phyloP scores from a whole-genome alignment of 1,140 invertebrate genomes.

The Macrostomum lignano region DNA sequence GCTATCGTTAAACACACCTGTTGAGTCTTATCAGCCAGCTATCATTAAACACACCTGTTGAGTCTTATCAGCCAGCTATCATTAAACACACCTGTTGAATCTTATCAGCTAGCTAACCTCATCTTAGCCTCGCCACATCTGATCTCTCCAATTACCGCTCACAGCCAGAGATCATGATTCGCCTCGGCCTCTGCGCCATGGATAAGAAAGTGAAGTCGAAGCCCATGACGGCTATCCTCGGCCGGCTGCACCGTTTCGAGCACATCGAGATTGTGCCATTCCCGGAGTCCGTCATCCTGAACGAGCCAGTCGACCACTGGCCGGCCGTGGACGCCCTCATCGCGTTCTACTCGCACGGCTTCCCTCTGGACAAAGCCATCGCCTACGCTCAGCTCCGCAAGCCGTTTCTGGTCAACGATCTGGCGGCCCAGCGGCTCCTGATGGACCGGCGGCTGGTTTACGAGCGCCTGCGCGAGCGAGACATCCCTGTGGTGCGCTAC shows the following conservation, averaged over 20 bases:
- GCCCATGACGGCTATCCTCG: constrained; percentile 90
- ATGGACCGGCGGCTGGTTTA: constrained; percentile 48
- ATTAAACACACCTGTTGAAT: too few relatives aligned
- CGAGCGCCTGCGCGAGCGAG: constrained; percentile 61
- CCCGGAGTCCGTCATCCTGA: constrained; percentile 16
- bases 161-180: too few relatives aligned
- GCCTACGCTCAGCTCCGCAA: constrained; percentile 68
- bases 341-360: constrained; percentile 90
- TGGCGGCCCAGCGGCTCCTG: constrained; percentile 90
- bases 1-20: too few relatives aligned
- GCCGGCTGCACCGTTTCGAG: constrained; percentile 61
- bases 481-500: constrained; percentile 85
- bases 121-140: too few relatives aligned
- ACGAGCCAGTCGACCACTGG: constrained; percentile 88
- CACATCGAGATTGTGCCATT: constrained; percentile 9
- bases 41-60: too few relatives aligned
- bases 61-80: too few relatives aligned
- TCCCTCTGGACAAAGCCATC: constrained; percentile 89
- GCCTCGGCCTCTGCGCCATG: constrained; percentile 78
- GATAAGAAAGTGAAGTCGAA: constrained; percentile 89
- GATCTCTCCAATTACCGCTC: too few relatives aligned
- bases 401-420: constrained; percentile 88
- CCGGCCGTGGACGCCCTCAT: constrained; percentile 84
- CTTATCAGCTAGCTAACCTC: too few relatives aligned
- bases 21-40: too few relatives aligned